Evolutionary conservation across 92 coral and sea anemone species (phyloP).

Genomic region (Bergia sp.): DNA sequence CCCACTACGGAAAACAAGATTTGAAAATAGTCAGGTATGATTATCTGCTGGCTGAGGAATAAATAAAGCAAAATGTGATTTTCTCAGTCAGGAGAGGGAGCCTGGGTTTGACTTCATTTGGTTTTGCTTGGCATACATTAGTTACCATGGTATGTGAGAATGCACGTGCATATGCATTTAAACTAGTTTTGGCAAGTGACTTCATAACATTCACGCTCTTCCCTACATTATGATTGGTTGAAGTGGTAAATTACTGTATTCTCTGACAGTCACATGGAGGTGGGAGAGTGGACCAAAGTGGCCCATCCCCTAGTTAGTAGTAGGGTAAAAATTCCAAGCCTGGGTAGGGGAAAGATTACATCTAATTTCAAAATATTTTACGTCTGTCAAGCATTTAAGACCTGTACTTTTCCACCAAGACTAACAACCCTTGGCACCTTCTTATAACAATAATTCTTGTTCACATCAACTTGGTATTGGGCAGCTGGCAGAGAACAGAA

Average conservation of each 20-base stretch:
- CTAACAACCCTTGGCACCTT: conserved; percentile 2
- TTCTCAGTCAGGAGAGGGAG: background rate
- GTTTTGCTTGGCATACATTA: too few relatives aligned
- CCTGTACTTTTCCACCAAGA: background rate
- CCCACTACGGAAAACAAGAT: conserved; percentile 37
- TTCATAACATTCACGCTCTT: too few relatives aligned
- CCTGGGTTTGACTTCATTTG: background rate
- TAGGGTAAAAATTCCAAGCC: background rate
- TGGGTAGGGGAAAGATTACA: background rate
- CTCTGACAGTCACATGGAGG: too few relatives aligned
- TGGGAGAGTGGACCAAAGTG: too few relatives aligned
- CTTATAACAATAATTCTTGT: background rate
- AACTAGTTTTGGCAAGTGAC: too few relatives aligned
- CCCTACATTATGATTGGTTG: too few relatives aligned
- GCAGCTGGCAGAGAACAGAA: background rate
- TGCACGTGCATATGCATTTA: too few relatives aligned
- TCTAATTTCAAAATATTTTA: background rate
- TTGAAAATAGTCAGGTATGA: background rate
- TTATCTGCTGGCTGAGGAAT: background rate
- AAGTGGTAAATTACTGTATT: too few relatives aligned
- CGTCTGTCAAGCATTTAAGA: background rate
- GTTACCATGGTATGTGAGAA: too few relatives aligned
- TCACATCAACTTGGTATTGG: background rate
- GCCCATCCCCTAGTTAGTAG: background rate
- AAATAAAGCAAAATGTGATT: background rate